These are phyloP conservation scores for Philopedon plagiatum DNA, from an alignment of 2,888 invertebrate genomes.

Conservation along the genomic window DNA sequence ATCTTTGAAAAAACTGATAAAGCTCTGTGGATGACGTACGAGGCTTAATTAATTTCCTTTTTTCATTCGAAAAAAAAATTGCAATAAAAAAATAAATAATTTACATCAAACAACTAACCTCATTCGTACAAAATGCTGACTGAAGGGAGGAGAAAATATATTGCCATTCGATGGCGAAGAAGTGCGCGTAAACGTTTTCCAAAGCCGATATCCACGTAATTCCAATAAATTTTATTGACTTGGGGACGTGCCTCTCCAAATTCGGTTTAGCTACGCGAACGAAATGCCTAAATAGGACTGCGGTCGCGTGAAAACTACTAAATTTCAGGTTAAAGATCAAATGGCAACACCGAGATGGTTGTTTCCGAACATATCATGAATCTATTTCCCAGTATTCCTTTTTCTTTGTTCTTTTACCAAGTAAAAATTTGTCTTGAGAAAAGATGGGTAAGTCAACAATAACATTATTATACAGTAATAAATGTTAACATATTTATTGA, in stretches of 20 bases:
- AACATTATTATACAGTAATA: too few relatives aligned
- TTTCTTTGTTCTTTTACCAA: background rate
- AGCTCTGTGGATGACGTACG: too few relatives aligned
- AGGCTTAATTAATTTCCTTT: background rate
- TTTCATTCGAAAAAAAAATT: background rate
- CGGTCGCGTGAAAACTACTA: conserved; percentile 38
- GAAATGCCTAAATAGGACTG: conserved; percentile 28
- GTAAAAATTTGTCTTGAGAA: too few relatives aligned
- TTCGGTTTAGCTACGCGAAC: conserved; percentile 61
- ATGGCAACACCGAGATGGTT: conserved; percentile 9
- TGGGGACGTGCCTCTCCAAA: conserved; percentile 66
- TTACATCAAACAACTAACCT: background rate
- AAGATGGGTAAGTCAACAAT: too few relatives aligned
- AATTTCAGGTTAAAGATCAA: conserved; percentile 27
- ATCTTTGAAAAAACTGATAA: too few relatives aligned
- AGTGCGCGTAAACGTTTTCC: conserved; percentile 42
- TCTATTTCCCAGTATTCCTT: conserved; percentile 1
- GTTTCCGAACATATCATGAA: conserved; percentile 8
- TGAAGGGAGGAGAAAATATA: conserved; percentile 8
- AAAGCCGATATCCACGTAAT: conserved; percentile 66
- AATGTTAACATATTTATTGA: too few relatives aligned
- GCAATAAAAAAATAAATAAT: background rate
- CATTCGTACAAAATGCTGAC: conserved; percentile 13
- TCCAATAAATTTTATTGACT: conserved; percentile 68
- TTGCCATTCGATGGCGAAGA: conserved; percentile 22